Evolutionary conservation across 2,113 vertebrate genomes (phyloP).

Genomic region (Vombatus ursinus): DNA sequence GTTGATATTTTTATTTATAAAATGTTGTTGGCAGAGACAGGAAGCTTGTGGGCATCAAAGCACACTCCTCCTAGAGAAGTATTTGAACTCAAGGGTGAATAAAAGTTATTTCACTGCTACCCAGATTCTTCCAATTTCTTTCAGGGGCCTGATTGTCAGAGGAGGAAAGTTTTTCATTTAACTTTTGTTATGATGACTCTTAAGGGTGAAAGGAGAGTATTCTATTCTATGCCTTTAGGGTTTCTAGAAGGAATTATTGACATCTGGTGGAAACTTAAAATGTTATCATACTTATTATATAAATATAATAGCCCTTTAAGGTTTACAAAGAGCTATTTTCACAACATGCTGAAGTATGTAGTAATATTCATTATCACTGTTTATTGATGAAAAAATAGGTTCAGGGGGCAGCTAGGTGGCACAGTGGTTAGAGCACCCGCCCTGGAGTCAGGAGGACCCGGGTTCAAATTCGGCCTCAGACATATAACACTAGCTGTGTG

Average conservation of each 20-base stretch:
- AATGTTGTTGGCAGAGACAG: neutral
- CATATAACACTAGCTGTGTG: too few relatives aligned
- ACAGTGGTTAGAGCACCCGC: too few relatives aligned
- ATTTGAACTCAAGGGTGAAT: neutral
- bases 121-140: neutral
- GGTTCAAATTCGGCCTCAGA: too few relatives aligned
- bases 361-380: neutral
- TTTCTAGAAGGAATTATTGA: neutral
- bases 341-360: neutral
- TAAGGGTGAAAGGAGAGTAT: neutral
- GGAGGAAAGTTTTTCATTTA: neutral
- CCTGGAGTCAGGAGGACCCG: too few relatives aligned
- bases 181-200: neutral
- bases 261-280: neutral
- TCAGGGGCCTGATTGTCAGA: neutral
- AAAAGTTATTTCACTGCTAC: neutral
- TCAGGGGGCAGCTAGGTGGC: too few relatives aligned
- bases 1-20: conserved; percentile 26
- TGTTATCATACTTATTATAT: neutral
- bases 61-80: neutral
- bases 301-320: too few relatives aligned
- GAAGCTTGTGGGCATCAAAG: neutral
- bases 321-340: neutral
- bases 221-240: neutral
- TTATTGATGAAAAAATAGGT: neutral